Base-by-base conservation (phyloP, 2,113 vertebrate species). In the Cricetomys ansorgei region DNA sequence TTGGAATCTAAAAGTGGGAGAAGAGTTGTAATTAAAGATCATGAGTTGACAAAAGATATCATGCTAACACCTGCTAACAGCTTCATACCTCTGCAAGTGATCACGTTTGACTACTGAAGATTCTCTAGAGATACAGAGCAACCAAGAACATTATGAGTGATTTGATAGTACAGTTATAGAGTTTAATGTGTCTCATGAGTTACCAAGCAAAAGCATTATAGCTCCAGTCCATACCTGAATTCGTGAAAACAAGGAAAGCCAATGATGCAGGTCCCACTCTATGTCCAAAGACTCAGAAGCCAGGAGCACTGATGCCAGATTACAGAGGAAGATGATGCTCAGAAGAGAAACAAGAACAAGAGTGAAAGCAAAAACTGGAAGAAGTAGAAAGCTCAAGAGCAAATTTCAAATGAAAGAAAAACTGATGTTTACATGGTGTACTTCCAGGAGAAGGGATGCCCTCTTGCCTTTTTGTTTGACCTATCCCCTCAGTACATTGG, bases 21-120 rank as follows among this genome's bases (percentile, higher is more conserved):
- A 29, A 65, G 8, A 27, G 17, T 19, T 7, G 23, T 37, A 7
- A 81, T 29, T 25, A n/a, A n/a, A 87, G 40, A 73, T 19, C 9
- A 7, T 57, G n/a, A 75, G 10, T 10, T 88, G 29, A 37, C 48
- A 88, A 80, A 89, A 11, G 48, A 5, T 8, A 75, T 25, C 25
- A 27, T 53, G 72, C 5, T 40, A 75, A 55, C 34, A 27, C 19
- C 34, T 53, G 29, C 79, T 81, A 0, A 48, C n/a, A 34, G 45
- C 7, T 0, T 57, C 3, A 11, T 43, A 64, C 17, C 3, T 19
- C 67, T 21, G 8, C 37, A 3, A 43, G 1, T 21, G n/a, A 19
- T n/a, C 16, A 11, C 3, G 86, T 83, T 73, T 45, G 19, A 15
- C 7, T 43, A 72, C 16, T 92, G 16, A 48, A 5, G 16, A 80